A percentile compares a stretch with the other conserved stretches of the same genome.
phyloP scores from a whole-genome alignment of 2,888 invertebrate species.

The Drosophila anomelani region DNA sequence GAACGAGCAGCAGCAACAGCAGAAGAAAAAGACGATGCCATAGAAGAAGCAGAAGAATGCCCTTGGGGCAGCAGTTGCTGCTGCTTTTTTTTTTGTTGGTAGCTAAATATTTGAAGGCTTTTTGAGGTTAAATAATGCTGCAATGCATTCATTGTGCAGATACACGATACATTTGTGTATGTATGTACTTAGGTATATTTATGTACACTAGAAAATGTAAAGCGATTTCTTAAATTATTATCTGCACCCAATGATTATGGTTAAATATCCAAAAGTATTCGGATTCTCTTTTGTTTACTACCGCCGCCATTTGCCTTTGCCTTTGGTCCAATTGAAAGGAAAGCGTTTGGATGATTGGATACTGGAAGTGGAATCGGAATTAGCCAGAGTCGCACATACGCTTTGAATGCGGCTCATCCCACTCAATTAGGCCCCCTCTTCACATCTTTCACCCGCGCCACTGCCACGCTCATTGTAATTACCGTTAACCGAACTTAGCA shows the following conservation, averaged over 20 bases:
- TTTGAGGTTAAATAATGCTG: constrained; percentile 46
- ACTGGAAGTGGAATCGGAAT: constrained; percentile 29
- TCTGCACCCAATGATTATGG: background rate
- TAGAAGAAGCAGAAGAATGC: constrained; percentile 27
- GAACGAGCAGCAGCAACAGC: constrained; percentile 13
- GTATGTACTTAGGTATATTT: too few species aligned
- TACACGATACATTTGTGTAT: background rate
- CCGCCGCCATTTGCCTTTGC: background rate
- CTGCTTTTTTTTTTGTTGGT: constrained; percentile 20
- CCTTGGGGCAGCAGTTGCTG: constrained; percentile 31
- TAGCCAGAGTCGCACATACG: constrained; percentile 22
- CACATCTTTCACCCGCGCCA: background rate
- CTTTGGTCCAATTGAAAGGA: background rate
- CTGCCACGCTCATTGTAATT: constrained; percentile 26
- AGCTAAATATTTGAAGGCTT: constrained; percentile 48
- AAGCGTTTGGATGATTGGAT: constrained; percentile 29
- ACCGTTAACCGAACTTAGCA: constrained; percentile 41
- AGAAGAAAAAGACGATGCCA: constrained; percentile 20
- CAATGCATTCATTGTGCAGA: constrained; percentile 35
- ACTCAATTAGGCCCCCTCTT: constrained; percentile 24
- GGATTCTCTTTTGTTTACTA: background rate
- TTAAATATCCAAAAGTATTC: constrained; percentile 1
- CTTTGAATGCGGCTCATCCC: constrained; percentile 33
- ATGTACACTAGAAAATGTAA: background rate
- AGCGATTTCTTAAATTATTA: background rate